phyloP scores from a whole-genome alignment of 2,113 vertebrate species.

The Nerophis ophidion region DNA sequence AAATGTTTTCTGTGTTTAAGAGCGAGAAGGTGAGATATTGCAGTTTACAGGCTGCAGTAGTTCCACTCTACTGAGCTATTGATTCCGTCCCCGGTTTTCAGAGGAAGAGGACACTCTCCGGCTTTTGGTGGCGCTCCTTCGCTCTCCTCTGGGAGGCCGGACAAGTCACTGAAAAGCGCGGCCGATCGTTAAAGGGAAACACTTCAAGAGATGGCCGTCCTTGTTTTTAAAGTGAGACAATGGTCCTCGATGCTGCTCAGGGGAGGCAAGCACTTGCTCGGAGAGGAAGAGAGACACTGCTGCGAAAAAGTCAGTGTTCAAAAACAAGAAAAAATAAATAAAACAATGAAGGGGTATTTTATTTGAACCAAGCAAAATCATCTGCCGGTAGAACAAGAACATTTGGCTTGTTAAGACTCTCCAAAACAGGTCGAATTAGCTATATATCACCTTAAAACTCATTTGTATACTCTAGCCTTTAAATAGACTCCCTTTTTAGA shows the following conservation, averaged over 20 bases:
- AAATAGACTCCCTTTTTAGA: too few relatives aligned
- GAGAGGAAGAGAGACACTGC: conserved; percentile 28
- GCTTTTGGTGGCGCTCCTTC: conserved; percentile 54
- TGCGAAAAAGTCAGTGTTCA: too few relatives aligned
- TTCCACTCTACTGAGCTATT: conserved; percentile 73
- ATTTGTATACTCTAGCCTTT: too few relatives aligned
- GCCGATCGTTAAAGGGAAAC: conserved; percentile 48
- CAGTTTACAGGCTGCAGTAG: conserved; percentile 43
- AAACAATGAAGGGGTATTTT: too few relatives aligned
- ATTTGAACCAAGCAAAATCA: too few relatives aligned
- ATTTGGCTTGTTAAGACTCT: too few relatives aligned
- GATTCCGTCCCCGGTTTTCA: conserved; percentile 54
- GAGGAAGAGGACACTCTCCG: conserved; percentile 38
- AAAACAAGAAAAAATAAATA: too few relatives aligned
- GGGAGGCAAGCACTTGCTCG: conserved; percentile 31
- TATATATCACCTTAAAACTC: too few relatives aligned
- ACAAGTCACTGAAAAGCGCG: conserved; percentile 53
- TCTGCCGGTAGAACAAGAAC: too few relatives aligned
- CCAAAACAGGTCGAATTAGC: too few relatives aligned
- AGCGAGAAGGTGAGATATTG: conserved; percentile 69
- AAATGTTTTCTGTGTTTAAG: conserved; percentile 68
- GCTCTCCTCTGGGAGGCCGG: conserved; percentile 48
- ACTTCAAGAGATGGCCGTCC: conserved; percentile 41
- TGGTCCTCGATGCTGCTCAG: conserved; percentile 38
- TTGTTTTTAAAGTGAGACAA: conserved; percentile 62